Evolutionary conservation across 2,888 invertebrate genomes (phyloP).

Genomic region (Diloba caeruleocephala): DNA sequence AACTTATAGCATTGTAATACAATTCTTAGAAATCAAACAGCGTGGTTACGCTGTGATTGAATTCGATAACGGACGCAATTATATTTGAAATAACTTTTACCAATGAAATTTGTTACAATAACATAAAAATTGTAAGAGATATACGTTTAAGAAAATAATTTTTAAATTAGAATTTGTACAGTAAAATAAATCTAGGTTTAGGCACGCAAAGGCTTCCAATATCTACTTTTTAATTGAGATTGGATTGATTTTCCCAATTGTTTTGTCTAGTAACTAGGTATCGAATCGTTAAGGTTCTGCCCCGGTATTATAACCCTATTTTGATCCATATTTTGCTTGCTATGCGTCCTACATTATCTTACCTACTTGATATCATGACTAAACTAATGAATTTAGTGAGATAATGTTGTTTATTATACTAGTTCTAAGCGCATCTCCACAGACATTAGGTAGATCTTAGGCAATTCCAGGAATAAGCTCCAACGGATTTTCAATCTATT

Average conservation of each 20-base stretch:
- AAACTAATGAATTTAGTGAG: slow-evolving; percentile 21
- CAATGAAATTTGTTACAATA: slow-evolving; percentile 42
- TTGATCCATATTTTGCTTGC: no score
- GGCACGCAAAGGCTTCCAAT: slow-evolving; percentile 6
- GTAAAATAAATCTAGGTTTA: slow-evolving; percentile 9
- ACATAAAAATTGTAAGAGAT: slow-evolving; percentile 37
- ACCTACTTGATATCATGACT: no score
- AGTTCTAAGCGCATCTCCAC: slow-evolving; percentile 16
- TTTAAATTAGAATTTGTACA: slow-evolving; percentile 10
- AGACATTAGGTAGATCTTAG: slow-evolving; percentile 39
- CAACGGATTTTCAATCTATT: slow-evolving; percentile 50
- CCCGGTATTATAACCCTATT: no score
- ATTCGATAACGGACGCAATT: slow-evolving; percentile 47
- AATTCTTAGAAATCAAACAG: slow-evolving; percentile 47
- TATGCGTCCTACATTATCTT: no score
- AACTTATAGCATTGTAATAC: slow-evolving; percentile 41
- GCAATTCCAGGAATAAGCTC: slow-evolving; percentile 42
- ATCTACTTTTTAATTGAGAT: neutral
- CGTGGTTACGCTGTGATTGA: slow-evolving; percentile 50
- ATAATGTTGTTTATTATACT: slow-evolving; percentile 27
- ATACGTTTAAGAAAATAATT: slow-evolving; percentile 29
- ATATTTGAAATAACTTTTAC: slow-evolving; percentile 44
- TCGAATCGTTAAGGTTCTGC: no score
- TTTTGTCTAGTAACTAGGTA: no score
- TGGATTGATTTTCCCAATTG: neutral